phyloP scores from a whole-genome alignment of 2,888 invertebrate species.

The Papilio protenor region DNA sequence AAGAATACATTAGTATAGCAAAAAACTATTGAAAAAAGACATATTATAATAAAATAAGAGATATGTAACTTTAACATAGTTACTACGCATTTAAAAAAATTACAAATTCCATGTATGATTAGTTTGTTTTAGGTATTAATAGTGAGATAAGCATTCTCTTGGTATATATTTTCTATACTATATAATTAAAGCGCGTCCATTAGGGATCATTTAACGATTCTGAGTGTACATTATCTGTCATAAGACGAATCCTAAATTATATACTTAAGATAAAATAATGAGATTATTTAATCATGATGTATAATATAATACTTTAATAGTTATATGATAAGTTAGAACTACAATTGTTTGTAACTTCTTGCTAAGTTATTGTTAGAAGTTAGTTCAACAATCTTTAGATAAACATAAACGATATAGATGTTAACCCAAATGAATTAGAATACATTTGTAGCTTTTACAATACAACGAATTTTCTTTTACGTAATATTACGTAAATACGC shows the following conservation, averaged over 20 bases:
- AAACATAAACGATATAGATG: background rate
- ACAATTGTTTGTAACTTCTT: background rate
- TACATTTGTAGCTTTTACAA: background rate
- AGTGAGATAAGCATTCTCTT: no score
- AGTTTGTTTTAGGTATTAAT: no score
- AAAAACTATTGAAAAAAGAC: background rate
- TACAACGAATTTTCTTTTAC: slow-evolving; percentile 1
- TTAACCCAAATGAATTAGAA: background rate
- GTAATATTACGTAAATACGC: background rate
- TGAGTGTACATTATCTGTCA: background rate
- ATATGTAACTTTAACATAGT: background rate
- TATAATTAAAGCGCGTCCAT: background rate
- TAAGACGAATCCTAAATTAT: background rate
- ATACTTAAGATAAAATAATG: background rate
- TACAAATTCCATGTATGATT: no score
- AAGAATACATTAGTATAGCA: background rate
- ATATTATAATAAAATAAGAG: background rate
- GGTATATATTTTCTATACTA: no score
- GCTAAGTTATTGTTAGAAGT: background rate
- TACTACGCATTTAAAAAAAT: background rate
- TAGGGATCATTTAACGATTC: background rate
- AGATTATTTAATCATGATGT: background rate
- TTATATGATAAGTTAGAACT: background rate
- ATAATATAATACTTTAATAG: background rate
- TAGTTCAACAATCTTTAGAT: background rate